Evolutionary conservation across 2,113 vertebrate species (phyloP).

Genomic region (Paedocypris sp.): DNA sequence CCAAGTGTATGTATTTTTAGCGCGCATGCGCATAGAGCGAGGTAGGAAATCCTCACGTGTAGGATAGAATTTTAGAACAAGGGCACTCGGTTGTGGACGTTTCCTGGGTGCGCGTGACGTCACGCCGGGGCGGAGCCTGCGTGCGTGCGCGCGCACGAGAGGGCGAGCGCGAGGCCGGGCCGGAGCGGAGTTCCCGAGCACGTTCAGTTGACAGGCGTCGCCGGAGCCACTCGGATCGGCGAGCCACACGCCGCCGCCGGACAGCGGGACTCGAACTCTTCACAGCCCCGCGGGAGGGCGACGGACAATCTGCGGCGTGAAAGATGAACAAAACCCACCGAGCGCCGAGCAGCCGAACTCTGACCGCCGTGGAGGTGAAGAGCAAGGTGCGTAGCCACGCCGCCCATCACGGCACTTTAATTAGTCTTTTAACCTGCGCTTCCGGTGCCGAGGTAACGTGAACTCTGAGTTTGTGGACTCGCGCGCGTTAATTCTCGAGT

Average conservation of each 20-base stretch:
- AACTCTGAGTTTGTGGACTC: background rate
- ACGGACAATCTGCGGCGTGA: conserved; percentile 38
- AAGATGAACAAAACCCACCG: conserved; percentile 71
- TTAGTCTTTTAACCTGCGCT: background rate
- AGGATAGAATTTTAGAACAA: too few relatives aligned
- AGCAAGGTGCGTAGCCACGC: conserved; percentile 60
- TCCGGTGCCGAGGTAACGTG: background rate
- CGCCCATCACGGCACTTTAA: background rate
- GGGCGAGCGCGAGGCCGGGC: background rate
- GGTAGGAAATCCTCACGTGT: too few relatives aligned
- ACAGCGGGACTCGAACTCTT: too few relatives aligned
- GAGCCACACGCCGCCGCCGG: background rate
- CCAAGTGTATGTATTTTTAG: too few relatives aligned
- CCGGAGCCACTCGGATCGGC: conserved; percentile 15
- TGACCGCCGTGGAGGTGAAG: conserved; percentile 69
- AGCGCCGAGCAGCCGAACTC: conserved; percentile 60
- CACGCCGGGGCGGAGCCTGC: conserved; percentile 18
- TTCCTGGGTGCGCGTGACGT: conserved; percentile 45
- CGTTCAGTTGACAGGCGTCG: conserved; percentile 35
- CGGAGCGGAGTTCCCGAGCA: conserved; percentile 23
- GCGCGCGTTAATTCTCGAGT: too few relatives aligned
- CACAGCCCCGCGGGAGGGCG: conserved; percentile 40
- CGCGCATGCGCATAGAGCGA: too few relatives aligned
- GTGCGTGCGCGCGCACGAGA: background rate
- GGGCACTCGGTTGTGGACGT: conserved; percentile 21